Conservation (phyloP, 1,140 invertebrate species). For the Drosophila sp. region DNA sequence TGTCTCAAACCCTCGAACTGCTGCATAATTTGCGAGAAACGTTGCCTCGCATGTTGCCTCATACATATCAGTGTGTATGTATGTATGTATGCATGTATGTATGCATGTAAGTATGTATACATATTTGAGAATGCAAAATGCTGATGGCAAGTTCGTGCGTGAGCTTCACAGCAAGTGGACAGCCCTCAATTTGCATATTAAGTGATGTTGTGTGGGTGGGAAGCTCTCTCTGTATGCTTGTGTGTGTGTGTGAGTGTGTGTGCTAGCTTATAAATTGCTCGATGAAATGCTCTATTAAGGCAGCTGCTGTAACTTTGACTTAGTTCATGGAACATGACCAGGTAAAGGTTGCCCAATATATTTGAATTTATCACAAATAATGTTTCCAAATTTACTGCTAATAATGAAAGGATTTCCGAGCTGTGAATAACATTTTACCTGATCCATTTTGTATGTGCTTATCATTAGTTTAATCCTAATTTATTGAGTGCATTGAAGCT, state of each 20-base stretch:
- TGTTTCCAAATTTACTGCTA: background rate
- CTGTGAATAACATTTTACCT: background rate
- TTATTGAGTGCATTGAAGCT: too few relatives aligned
- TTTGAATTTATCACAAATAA: constrained; percentile 18
- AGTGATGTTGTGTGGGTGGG: constrained; percentile 29
- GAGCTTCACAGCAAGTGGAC: constrained; percentile 28
- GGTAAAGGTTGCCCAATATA: background rate
- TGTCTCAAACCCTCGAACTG: constrained; percentile 3
- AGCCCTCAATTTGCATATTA: constrained; percentile 47
- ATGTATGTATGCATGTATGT: too few relatives aligned
- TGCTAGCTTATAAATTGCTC: constrained; percentile 22
- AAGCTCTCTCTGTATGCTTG: background rate
- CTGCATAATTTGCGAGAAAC: constrained; percentile 4
- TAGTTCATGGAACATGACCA: background rate
- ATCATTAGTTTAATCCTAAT: too few relatives aligned
- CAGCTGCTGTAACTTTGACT: constrained; percentile 16
- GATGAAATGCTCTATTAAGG: constrained; percentile 42
- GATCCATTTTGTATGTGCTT: too few relatives aligned
- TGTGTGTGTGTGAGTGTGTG: constrained; percentile 1
- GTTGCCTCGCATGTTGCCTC: background rate
- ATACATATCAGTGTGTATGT: background rate
- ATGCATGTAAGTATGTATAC: too few relatives aligned
- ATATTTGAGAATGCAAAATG: constrained; percentile 41
- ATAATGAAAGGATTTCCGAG: background rate
- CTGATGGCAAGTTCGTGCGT: constrained; percentile 18